Evolutionary conservation across 1,140 invertebrate genomes (phyloP), one percentile per base, ranked within the genome.

Genomic region (Drosophila athabasca): DNA sequence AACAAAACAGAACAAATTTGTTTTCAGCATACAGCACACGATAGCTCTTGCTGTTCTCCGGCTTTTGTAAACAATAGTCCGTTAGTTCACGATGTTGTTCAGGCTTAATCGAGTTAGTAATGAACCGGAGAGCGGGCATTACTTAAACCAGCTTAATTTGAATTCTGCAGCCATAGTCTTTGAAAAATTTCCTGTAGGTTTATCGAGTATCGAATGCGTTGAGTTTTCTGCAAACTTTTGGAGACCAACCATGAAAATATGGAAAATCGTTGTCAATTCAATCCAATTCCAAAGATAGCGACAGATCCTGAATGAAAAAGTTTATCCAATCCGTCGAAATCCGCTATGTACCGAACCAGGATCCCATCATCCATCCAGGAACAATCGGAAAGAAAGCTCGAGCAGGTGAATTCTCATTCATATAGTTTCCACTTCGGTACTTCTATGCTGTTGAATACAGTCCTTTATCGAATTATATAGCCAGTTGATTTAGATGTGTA

Each of bases 1-100:
- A 73, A 51, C 53, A 57, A 61, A 68, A 65, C 85, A 73, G 51
- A 49, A 57, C 58, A 68, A 65, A 50, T 57, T 26, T 11, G 39
- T 43, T 45, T 46, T 62, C 22, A 45, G 59, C 54, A 9, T 49
- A 35, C 50, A 66, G 43, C 50, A 35, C 57, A 49, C 11, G 11
- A 9, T 9, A 35, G 39, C 35, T 50, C 26, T 62, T 19, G 17
- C 17, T 19, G 17, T 19, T 19, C 17, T 19, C 17, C 17, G 0
- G 17, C 17, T 19, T 19, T 19, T 19, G 17, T 19, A 19, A 19
- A 19, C 17, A 19, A 19, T 19, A 19, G 17, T 19, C 0, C 17
- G 17, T 19, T 19, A 19, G 17, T 19, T 19, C 17, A 19, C 17
- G 17, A 19, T 19, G 26, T 44, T 45, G 44, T 22, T 9, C 9